phyloP scores from a whole-genome alignment of 2,888 invertebrate genomes.

The Ochropleura plecta region DNA sequence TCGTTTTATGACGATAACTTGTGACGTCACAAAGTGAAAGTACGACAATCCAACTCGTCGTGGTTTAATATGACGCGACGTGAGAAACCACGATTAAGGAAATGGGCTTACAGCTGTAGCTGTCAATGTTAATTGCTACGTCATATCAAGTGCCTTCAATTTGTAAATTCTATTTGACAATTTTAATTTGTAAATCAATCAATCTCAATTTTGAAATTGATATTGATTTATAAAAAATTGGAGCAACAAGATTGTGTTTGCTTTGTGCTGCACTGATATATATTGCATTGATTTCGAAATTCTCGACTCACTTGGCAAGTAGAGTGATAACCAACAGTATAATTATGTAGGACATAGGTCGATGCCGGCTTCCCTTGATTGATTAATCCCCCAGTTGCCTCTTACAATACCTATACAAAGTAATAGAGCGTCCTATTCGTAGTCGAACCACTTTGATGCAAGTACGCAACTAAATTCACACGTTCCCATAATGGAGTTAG shows the following conservation, averaged over 20 bases:
- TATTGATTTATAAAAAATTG: background rate
- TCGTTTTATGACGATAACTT: too few relatives aligned
- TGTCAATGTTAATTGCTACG: background rate
- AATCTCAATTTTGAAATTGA: too few relatives aligned
- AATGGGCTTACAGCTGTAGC: background rate
- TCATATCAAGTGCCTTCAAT: background rate
- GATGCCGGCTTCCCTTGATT: slow-evolving; percentile 34
- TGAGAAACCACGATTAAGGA: background rate
- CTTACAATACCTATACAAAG: slow-evolving; percentile 36
- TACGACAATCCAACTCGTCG: too few relatives aligned
- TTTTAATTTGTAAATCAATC: too few relatives aligned
- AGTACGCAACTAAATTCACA: slow-evolving; percentile 3
- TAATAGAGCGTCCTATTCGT: slow-evolving; percentile 35
- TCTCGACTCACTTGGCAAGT: background rate
- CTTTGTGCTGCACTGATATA: background rate
- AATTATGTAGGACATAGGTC: slow-evolving; percentile 40
- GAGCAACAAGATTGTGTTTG: background rate
- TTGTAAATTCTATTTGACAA: too few relatives aligned
- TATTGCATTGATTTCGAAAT: background rate
- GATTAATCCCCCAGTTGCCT: slow-evolving; percentile 42
- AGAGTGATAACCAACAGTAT: slow-evolving; percentile 15
- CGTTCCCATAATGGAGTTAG: slow-evolving; percentile 39
- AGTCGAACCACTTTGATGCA: slow-evolving; percentile 6
- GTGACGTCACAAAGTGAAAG: background rate
- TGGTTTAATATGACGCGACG: too few relatives aligned